phyloP scores from a whole-genome alignment of 1,140 invertebrate genomes.

The Drosophila tsacasi region DNA sequence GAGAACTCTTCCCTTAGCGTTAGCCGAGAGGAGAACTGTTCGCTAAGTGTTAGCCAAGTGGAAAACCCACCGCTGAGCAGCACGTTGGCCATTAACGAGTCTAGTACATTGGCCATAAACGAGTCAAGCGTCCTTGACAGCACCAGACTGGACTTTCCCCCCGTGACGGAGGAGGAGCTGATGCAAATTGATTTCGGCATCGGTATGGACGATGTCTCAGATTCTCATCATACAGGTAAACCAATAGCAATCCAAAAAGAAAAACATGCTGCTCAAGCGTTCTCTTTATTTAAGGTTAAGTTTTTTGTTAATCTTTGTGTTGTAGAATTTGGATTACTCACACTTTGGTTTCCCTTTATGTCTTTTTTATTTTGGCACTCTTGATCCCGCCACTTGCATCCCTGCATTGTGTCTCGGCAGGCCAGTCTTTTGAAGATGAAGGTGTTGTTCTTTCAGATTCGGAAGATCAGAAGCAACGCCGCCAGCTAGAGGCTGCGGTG shows the following conservation, averaged over 20 bases:
- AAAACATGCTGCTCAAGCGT: conserved; percentile 19
- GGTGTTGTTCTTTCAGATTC: conserved; percentile 78
- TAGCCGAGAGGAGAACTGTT: background rate
- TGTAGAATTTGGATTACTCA: conserved; percentile 57
- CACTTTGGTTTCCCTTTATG: conserved; percentile 46
- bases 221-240: conserved; percentile 57
- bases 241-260: conserved; percentile 24
- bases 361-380: conserved; percentile 47
- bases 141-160: conserved; percentile 18
- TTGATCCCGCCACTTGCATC: conserved; percentile 43
- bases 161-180: conserved; percentile 14
- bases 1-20: conserved; percentile 18
- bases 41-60: conserved; percentile 24
- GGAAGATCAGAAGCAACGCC: conserved; percentile 47
- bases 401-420: conserved; percentile 53
- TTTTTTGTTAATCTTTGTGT: conserved; percentile 69
- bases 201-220: conserved; percentile 42
- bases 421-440: conserved; percentile 73
- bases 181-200: conserved; percentile 58
- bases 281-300: conserved; percentile 42
- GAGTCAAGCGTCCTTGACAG: conserved; percentile 50
- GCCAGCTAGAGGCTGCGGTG: background rate
- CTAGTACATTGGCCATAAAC: conserved; percentile 47
- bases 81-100: conserved; percentile 44
- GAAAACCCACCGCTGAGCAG: conserved; percentile 44